Percentiles rank a stretch among this genome's conserved stretches.
Evolutionary conservation across 2,797 vertebrate species (phyloP).

Genomic region (Prunella strophiata): DNA sequence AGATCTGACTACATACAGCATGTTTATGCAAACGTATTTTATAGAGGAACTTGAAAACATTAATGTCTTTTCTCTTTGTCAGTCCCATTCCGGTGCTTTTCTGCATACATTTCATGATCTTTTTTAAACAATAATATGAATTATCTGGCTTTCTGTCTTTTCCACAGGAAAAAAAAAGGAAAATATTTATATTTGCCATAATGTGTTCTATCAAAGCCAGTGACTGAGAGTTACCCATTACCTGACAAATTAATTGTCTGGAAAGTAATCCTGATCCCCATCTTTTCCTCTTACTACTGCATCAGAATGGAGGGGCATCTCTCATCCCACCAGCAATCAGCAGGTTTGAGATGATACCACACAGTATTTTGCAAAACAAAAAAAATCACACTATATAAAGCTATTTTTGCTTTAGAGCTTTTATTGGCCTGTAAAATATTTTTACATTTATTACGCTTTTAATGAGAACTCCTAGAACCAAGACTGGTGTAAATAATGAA

Average conservation of each 20-base stretch:
- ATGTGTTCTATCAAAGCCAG: background rate
- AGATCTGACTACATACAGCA: constrained; percentile 11
- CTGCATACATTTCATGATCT: background rate
- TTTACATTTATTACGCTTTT: constrained; percentile 85
- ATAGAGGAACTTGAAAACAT: constrained; percentile 34
- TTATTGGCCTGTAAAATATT: constrained; percentile 84
- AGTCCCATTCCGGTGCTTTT: background rate
- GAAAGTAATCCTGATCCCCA: background rate
- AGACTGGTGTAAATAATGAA: constrained; percentile 84
- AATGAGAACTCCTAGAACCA: constrained; percentile 84
- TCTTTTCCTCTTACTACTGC: background rate
- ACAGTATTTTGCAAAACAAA: constrained; percentile 72
- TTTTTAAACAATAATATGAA: background rate
- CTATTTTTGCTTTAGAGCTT: constrained; percentile 82
- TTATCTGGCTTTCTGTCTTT: background rate
- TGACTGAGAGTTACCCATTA: background rate
- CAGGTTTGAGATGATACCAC: constrained; percentile 70
- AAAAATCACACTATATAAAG: constrained; percentile 77
- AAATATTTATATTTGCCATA: background rate
- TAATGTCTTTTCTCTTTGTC: constrained; percentile 16
- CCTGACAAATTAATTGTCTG: constrained; percentile 7
- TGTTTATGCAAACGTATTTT: constrained; percentile 56
- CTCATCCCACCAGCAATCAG: constrained; percentile 60
- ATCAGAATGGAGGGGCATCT: background rate
- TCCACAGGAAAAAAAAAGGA: background rate